Evolutionary conservation across 2,113 vertebrate genomes (phyloP), one percentile per base, ranked within the genome.

Genomic region (Grammomys dolichurus): DNA sequence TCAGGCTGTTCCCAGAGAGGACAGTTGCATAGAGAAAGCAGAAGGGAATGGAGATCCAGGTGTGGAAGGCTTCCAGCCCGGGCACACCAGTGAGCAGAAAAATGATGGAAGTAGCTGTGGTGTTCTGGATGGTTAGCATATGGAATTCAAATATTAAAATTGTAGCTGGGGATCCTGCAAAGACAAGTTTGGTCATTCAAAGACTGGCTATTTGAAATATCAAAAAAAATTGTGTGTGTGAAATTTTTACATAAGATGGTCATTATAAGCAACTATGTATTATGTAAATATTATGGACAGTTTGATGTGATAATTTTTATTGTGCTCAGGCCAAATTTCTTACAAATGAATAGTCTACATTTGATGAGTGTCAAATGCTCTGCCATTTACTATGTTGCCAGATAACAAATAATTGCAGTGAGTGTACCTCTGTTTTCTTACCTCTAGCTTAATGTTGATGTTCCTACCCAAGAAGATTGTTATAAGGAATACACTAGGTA

Each of bases 21-120:
- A 89, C 91, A 2, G 92, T 96, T 48, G 60, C 3, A 43, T 95
- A 97, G 87, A 98, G 95, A 91, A 92, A 88, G 81, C 95, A 97
- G 87, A 98, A 98, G 26, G 93, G 96, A n/a, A 96, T 95, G 92
- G 96, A 98, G 80, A 97, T 73, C 6, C 97, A 97, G 0, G 96
- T 97, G 80, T 88, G 91, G 17, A 98, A 97, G 33, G 95, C 90
- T 73, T 97, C 97, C 69, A 97, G 90, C 4, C 96, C 92, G 0
- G 96, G 96, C 87, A 97, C 31, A 13, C 98, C 97, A 2, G 93
- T 96, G 12, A 97, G 92, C 69, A 97, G 51, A 56, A 97, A 97
- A 86, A 60, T 65, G n/a, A 63, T 17, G n/a, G 56, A 14, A 46
- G 69, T 1, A n/a, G 90, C 69, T 56, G 88, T 95, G 70, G 7